Conservation (phyloP, 2,888 invertebrate species). For the Carcina quercana region DNA sequence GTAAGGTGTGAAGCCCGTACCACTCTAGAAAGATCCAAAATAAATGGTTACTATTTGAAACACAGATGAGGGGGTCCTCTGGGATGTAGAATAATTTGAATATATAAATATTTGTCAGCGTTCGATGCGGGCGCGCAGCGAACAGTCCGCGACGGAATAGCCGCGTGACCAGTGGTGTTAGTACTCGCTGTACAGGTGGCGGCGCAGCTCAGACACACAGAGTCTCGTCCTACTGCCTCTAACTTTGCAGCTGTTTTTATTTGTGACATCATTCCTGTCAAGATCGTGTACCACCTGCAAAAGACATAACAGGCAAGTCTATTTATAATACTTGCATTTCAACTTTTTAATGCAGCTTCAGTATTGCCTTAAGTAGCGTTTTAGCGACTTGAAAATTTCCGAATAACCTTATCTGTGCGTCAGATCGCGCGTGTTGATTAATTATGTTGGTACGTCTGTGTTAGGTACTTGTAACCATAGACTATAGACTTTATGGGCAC, state of each 20-base stretch:
- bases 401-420: conserved; percentile 3
- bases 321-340: conserved; percentile 18
- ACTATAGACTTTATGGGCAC: too few relatives aligned
- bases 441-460: conserved; percentile 20
- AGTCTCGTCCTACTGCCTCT: too few relatives aligned
- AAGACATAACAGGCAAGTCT: conserved; percentile 21
- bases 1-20: conserved; percentile 12
- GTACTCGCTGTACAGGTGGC: conserved; percentile 10
- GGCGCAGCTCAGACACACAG: conserved; percentile 7
- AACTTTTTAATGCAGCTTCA: conserved; percentile 11
- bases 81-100: conserved; percentile 19
- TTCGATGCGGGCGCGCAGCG: conserved; percentile 11
- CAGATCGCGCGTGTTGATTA: conserved; percentile 11
- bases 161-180: conserved; percentile 28
- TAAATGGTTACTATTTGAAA: conserved; percentile 23
- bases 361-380: conserved; percentile 5
- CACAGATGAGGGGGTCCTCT: conserved; percentile 6
- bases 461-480: too few relatives aligned
- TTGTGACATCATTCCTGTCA: conserved; percentile 20
- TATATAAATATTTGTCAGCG: conserved; percentile 20
- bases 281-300: conserved; percentile 16
- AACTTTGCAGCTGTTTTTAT: conserved; percentile 8
- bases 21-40: conserved; percentile 17
- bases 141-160: conserved; percentile 31
- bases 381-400: conserved; percentile 4